Percentiles rank a stretch among this genome's conserved stretches.
Evolutionary conservation across 2,113 vertebrate genomes (phyloP).

Genomic region (Alligator mississippiensis): DNA sequence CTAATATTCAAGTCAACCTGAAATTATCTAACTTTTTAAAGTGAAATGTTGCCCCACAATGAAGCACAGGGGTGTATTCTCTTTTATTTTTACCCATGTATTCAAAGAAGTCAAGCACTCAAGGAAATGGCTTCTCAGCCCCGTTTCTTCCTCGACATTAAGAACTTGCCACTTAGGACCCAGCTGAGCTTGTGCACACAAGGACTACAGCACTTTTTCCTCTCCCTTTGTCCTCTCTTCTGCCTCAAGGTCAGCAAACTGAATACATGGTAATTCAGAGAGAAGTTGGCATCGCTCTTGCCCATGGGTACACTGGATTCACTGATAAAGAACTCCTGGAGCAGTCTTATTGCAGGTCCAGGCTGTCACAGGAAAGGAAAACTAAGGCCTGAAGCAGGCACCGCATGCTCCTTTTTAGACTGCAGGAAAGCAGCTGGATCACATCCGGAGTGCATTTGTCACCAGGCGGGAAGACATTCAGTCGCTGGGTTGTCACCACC

Average conservation of each 20-base stretch:
- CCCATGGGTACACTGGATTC: fast-evolving
- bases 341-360: fast-evolving
- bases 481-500: too few species aligned
- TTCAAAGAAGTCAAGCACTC: not conserved
- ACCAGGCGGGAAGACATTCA: not conserved
- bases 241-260: conserved; percentile 24
- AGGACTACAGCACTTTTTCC: not conserved
- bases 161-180: not conserved
- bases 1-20: fast-evolving
- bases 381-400: not conserved
- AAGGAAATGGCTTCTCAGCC: not conserved
- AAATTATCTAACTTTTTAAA: not conserved
- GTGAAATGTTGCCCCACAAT: not conserved
- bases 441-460: not conserved
- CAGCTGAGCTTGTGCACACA: not conserved
- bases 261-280: not conserved
- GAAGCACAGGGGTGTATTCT: not conserved
- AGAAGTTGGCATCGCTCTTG: not conserved
- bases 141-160: not conserved
- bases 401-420: not conserved
- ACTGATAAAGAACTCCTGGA: not conserved
- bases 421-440: not conserved
- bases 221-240: not conserved
- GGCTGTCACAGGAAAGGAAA: fast-evolving
- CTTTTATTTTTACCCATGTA: not conserved